Conservation (phyloP, 2,113 vertebrate genomes). For the Genyomyrus donnyi region DNA sequence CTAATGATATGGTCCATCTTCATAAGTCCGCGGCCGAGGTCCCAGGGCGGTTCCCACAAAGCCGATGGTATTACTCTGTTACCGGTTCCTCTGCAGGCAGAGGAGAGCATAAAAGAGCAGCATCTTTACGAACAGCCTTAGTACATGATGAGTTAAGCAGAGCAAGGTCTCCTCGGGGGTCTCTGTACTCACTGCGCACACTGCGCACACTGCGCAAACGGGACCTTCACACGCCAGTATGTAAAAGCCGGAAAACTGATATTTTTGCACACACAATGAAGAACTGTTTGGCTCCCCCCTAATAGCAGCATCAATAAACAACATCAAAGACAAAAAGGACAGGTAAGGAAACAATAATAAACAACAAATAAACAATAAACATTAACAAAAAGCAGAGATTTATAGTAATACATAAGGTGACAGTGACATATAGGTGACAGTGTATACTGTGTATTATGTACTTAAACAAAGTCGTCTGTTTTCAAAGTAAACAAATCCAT, state of each 20-base stretch:
- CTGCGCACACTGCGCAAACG: neutral
- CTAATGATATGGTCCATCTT: conserved; percentile 21
- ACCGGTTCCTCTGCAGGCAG: neutral
- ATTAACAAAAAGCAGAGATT: neutral
- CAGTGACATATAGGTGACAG: neutral
- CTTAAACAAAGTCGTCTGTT: neutral
- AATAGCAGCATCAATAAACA: neutral
- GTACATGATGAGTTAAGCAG: neutral
- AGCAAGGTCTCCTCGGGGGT: neutral
- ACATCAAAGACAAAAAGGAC: neutral
- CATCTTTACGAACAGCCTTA: neutral
- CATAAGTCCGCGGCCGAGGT: neutral
- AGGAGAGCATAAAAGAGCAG: neutral
- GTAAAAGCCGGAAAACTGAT: neutral
- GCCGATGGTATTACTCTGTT: neutral
- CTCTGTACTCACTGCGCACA: neutral
- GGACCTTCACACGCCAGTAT: neutral
- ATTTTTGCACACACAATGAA: neutral
- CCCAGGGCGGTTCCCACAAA: neutral
- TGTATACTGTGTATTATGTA: neutral
- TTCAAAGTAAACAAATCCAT: neutral
- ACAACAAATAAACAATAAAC: neutral
- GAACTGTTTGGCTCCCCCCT: neutral
- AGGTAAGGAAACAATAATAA: neutral
- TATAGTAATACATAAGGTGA: neutral